Evolutionary conservation across 2,113 vertebrate species (phyloP).

Genomic region (Malurus alboscapulatus): DNA sequence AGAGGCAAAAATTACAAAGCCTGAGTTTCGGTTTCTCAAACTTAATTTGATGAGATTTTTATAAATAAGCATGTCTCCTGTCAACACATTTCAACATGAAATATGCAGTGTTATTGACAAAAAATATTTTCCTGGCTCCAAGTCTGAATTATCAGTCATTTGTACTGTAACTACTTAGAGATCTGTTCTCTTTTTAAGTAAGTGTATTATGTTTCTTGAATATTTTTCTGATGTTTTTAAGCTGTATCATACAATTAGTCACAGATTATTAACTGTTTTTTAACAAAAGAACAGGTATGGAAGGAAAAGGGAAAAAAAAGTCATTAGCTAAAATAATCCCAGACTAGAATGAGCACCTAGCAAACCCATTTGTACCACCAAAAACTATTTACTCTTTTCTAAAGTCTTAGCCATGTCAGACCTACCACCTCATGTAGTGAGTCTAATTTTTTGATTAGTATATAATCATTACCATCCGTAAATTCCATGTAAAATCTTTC

Average conservation of each 20-base stretch:
- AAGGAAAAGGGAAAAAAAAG: background rate
- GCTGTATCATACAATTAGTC: background rate
- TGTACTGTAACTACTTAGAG: background rate
- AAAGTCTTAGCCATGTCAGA: background rate
- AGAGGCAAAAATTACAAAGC: background rate
- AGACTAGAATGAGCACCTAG: background rate
- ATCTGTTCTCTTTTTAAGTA: background rate
- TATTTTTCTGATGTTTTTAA: background rate
- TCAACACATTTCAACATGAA: conserved; percentile 11
- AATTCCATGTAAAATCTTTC: background rate
- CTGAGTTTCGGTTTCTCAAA: background rate
- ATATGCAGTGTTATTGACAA: conserved; percentile 24
- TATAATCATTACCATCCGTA: background rate
- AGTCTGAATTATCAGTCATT: background rate
- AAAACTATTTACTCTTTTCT: background rate
- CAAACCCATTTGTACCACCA: background rate
- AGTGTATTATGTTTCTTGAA: background rate
- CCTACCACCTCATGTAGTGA: background rate
- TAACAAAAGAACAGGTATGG: background rate
- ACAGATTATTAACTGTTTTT: background rate
- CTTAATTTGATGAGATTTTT: background rate
- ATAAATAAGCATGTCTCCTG: background rate
- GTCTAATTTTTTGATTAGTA: background rate
- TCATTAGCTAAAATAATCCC: background rate
- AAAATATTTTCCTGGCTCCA: background rate